phyloP scores from a whole-genome alignment of 1,140 invertebrate species.

The Galendromus occidentalis region DNA sequence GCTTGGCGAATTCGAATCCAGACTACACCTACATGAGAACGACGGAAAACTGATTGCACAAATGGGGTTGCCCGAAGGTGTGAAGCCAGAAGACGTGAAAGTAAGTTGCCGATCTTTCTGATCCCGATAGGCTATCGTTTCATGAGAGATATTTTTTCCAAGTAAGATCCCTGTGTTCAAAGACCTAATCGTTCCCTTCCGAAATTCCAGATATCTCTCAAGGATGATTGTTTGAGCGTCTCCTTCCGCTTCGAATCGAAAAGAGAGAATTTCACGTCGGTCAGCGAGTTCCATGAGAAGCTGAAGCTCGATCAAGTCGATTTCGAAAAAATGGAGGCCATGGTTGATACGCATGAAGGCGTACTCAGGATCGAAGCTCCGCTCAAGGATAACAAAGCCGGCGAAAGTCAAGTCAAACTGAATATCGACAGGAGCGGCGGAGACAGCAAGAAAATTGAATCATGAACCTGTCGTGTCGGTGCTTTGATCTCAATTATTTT shows the following conservation, averaged over 20 bases:
- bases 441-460: background rate
- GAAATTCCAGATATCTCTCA: background rate
- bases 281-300: background rate
- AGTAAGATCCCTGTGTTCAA: background rate
- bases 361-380: background rate
- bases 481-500: too few species aligned
- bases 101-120: background rate
- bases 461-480: too few species aligned
- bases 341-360: background rate
- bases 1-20: background rate
- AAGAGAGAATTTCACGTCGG: background rate
- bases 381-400: background rate
- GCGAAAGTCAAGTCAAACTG: background rate
- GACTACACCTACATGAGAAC: background rate
- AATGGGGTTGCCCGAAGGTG: background rate
- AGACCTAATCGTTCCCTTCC: background rate
- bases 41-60: background rate
- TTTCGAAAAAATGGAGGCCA: background rate
- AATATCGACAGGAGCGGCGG: background rate
- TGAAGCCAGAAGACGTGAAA: slow-evolving; percentile 1
- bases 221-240: background rate
- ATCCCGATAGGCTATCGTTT: too few species aligned
- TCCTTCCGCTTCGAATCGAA: background rate
- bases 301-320: background rate
- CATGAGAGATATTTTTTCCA: background rate